These are phyloP conservation scores for Dione juno DNA, from an alignment of 2,888 invertebrate species.

Conservation along the genomic window DNA sequence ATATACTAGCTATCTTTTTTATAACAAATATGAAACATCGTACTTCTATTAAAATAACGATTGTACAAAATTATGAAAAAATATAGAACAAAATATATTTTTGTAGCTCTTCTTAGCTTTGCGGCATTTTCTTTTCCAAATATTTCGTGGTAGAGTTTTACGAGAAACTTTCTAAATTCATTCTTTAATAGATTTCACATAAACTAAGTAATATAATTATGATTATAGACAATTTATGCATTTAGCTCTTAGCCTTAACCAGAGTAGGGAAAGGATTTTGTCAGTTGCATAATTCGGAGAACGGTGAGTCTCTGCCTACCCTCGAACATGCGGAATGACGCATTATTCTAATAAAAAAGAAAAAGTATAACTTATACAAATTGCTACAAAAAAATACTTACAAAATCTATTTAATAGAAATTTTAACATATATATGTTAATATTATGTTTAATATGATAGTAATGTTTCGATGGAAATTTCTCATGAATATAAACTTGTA, in stretches of 20 bases:
- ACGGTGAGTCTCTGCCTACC: too few relatives aligned
- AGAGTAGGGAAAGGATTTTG: too few relatives aligned
- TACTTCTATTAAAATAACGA: not conserved
- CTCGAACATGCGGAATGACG: too few relatives aligned
- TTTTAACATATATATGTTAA: too few relatives aligned
- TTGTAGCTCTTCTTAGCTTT: not conserved
- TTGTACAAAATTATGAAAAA: not conserved
- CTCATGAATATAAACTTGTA: not conserved
- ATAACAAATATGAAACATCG: not conserved
- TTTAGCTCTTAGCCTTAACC: not conserved
- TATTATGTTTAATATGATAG: not conserved
- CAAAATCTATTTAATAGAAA: too few relatives aligned
- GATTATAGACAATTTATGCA: not conserved
- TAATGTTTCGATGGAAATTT: not conserved
- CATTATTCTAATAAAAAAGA: too few relatives aligned
- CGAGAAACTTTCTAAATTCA: not conserved
- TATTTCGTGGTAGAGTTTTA: constrained; percentile 3
- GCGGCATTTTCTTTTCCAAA: not conserved
- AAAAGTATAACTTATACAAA: too few relatives aligned
- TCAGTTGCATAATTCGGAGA: too few relatives aligned
- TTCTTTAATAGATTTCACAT: not conserved
- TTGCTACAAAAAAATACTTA: too few relatives aligned
- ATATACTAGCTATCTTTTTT: not conserved
- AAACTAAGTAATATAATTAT: not conserved
- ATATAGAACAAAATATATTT: constrained; percentile 6